phyloP scores from a whole-genome alignment of 1,140 invertebrate genomes.

The Rhopalosiphum maidis region DNA sequence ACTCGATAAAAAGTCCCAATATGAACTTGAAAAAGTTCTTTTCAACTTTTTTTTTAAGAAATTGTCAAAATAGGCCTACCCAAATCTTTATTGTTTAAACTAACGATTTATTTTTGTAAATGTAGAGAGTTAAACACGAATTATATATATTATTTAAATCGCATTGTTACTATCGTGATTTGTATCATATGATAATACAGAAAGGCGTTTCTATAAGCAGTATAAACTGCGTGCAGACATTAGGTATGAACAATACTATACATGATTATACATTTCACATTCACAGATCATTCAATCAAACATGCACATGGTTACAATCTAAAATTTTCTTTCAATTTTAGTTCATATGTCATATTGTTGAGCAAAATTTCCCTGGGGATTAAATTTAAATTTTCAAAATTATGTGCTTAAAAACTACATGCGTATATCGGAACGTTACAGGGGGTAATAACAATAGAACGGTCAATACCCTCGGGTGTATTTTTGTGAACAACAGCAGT shows the following conservation, averaged over 20 bases:
- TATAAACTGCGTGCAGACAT: background rate
- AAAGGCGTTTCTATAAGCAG: background rate
- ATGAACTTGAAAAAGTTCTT: background rate
- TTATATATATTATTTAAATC: background rate
- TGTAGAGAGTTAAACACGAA: background rate
- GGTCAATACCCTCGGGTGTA: slow-evolving; percentile 22
- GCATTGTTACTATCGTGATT: background rate
- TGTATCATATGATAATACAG: background rate
- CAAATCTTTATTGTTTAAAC: background rate
- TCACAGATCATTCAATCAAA: background rate
- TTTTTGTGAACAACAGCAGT: slow-evolving; percentile 36
- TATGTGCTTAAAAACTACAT: background rate
- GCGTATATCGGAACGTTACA: background rate
- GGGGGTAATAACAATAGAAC: background rate
- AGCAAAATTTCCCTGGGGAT: background rate
- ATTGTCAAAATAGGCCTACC: background rate
- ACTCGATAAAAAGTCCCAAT: background rate
- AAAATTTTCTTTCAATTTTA: slow-evolving; percentile 9
- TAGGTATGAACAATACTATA: background rate
- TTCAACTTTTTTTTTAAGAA: background rate
- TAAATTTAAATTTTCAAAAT: slow-evolving; percentile 20
- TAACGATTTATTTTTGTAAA: background rate
- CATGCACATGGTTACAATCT: background rate
- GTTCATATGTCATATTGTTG: background rate
- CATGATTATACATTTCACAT: background rate